Evolutionary conservation across 2,888 invertebrate genomes (phyloP).

Genomic region (Apodemia duryi): DNA sequence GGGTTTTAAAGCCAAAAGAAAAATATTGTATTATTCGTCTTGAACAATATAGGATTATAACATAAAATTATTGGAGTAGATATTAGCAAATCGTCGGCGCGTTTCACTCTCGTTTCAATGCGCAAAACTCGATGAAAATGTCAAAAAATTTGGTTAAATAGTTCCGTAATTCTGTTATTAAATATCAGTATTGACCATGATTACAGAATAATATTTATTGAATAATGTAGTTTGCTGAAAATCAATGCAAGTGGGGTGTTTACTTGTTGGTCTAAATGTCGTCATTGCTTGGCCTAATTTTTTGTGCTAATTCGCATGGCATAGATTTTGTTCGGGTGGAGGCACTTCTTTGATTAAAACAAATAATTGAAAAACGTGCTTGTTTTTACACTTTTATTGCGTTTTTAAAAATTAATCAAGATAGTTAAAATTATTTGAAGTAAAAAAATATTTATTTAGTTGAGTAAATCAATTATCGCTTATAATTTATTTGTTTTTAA

Average conservation of each 20-base stretch:
- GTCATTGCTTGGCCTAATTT: constrained; percentile 33
- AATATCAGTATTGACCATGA: background rate
- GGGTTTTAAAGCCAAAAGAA: background rate
- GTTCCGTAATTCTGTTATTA: constrained; percentile 4
- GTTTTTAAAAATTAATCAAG: background rate
- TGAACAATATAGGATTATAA: background rate
- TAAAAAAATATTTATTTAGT: background rate
- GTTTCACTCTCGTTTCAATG: constrained; percentile 50
- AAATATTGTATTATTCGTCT: background rate
- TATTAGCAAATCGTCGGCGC: constrained; percentile 45
- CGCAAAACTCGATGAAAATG: constrained; percentile 59
- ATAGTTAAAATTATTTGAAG: background rate
- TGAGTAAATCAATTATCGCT: background rate
- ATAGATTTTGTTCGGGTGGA: constrained; percentile 27
- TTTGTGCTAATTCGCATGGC: constrained; percentile 31
- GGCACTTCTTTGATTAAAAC: constrained; percentile 18
- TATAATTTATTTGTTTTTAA: too few species aligned
- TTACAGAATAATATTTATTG: background rate
- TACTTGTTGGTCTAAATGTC: constrained; percentile 16
- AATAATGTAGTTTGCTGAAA: background rate
- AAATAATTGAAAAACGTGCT: background rate
- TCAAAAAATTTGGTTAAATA: constrained; percentile 27
- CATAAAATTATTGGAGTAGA: background rate
- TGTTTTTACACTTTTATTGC: background rate
- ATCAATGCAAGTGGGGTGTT: background rate